Percentiles rank a stretch among this genome's conserved stretches.
Conservation (phyloP, 2,113 vertebrate genomes). For the Himantopus leucocephalus region DNA sequence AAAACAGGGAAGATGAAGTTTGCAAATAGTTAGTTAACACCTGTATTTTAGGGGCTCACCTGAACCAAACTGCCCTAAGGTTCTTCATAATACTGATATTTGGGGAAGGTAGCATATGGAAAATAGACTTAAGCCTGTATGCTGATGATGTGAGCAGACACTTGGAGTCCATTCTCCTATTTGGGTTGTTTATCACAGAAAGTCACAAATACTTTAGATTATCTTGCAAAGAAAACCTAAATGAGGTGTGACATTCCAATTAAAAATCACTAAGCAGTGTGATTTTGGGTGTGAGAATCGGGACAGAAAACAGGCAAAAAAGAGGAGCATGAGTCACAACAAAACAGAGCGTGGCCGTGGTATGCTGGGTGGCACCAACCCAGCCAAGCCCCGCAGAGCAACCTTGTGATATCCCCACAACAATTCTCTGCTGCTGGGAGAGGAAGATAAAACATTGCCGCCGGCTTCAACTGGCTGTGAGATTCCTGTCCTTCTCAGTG, state of each 20-base stretch:
- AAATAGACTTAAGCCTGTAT: background rate
- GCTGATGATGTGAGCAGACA: background rate
- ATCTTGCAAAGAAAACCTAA: background rate
- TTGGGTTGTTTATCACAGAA: background rate
- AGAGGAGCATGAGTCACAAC: accelerated
- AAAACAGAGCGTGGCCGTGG: background rate
- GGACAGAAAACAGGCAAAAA: background rate
- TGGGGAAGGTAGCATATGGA: background rate
- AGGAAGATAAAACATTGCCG: background rate
- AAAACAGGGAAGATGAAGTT: background rate
- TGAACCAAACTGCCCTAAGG: background rate
- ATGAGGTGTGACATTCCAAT: background rate
- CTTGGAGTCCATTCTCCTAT: background rate
- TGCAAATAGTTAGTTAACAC: background rate
- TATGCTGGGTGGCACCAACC: background rate
- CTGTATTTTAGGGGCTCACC: background rate
- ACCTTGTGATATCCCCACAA: background rate
- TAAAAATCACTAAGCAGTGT: background rate
- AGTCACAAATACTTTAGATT: background rate
- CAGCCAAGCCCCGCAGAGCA: background rate
- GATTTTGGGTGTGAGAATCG: background rate
- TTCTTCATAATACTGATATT: background rate
- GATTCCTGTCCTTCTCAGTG: background rate
- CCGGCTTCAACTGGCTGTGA: background rate
- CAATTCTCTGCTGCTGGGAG: background rate